phyloP scores from a whole-genome alignment of 2,888 invertebrate species.

The Cerastis rubricosa region DNA sequence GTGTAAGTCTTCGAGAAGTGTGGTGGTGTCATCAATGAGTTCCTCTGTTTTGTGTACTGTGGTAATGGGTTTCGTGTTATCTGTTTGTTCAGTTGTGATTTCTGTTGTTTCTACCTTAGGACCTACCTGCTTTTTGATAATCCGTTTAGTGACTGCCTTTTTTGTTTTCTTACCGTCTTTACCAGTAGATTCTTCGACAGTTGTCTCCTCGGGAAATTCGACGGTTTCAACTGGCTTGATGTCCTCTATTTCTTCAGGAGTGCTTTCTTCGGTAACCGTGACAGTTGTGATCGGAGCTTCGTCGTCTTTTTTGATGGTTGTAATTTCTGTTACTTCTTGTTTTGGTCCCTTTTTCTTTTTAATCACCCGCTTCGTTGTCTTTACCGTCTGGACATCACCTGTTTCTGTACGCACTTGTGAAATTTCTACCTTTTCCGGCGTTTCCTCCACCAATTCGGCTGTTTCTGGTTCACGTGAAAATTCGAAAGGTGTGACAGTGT shows the following conservation, averaged over 20 bases:
- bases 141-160: constrained; percentile 56
- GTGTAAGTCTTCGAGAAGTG: constrained; percentile 18
- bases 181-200: constrained; percentile 12
- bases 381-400: constrained; percentile 71
- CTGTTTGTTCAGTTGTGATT: constrained; percentile 36
- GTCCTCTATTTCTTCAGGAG: background rate
- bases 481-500: constrained; percentile 31
- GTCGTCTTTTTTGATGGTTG: background rate
- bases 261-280: constrained; percentile 34
- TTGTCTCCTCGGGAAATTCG: constrained; percentile 38
- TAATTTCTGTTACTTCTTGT: background rate
- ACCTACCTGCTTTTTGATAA: constrained; percentile 67
- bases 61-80: constrained; percentile 32
- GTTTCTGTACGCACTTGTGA: constrained; percentile 54
- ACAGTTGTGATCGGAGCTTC: background rate
- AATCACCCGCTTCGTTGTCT: constrained; percentile 69
- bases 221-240: background rate
- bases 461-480: too few species aligned
- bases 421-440: constrained; percentile 57
- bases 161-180: constrained; percentile 35
- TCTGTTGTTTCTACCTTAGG: constrained; percentile 38
- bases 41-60: constrained; percentile 27
- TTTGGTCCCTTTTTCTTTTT: constrained; percentile 58
- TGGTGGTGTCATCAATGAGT: background rate
- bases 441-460: constrained; percentile 48